Percentiles rank a stretch among this genome's conserved stretches.
phyloP scores from a whole-genome alignment of 2,888 invertebrate genomes.

The Mellilla xanthometata region DNA sequence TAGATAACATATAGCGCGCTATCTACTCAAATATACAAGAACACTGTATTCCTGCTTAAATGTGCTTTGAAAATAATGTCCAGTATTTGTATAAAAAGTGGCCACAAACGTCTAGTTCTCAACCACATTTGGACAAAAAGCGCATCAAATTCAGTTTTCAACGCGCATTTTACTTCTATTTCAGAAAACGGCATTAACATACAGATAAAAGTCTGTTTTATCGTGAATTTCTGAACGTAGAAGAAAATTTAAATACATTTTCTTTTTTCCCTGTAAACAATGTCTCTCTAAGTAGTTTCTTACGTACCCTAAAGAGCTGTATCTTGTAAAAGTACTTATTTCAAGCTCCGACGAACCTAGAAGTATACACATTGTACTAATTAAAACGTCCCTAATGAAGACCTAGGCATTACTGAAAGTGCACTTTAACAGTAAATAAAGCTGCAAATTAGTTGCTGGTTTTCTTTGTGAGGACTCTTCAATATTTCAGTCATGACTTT shows the following conservation, averaged over 20 bases:
- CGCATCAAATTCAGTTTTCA: conserved; percentile 1
- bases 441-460: conserved; percentile 58
- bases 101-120: background rate
- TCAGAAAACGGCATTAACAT: conserved; percentile 1
- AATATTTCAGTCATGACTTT: conserved; percentile 44
- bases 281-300: conserved; percentile 31
- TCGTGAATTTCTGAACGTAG: background rate
- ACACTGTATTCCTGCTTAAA: too few relatives aligned
- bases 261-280: conserved; percentile 25
- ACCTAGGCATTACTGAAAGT: conserved; percentile 38
- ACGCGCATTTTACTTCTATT: background rate
- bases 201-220: conserved; percentile 14
- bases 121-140: background rate
- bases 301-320: conserved; percentile 38
- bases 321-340: conserved; percentile 47
- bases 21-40: too few relatives aligned
- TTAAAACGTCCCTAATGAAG: conserved; percentile 61
- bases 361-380: conserved; percentile 70
- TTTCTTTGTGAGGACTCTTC: conserved; percentile 45
- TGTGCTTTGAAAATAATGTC: background rate
- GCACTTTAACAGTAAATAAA: conserved; percentile 59
- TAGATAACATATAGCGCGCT: too few relatives aligned
- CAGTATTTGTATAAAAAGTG: background rate
- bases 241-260: conserved; percentile 32
- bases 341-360: conserved; percentile 55